Evolutionary conservation across 2,888 invertebrate genomes (phyloP), one percentile per base, ranked within the genome.

Genomic region (Nasonia oneida): DNA sequence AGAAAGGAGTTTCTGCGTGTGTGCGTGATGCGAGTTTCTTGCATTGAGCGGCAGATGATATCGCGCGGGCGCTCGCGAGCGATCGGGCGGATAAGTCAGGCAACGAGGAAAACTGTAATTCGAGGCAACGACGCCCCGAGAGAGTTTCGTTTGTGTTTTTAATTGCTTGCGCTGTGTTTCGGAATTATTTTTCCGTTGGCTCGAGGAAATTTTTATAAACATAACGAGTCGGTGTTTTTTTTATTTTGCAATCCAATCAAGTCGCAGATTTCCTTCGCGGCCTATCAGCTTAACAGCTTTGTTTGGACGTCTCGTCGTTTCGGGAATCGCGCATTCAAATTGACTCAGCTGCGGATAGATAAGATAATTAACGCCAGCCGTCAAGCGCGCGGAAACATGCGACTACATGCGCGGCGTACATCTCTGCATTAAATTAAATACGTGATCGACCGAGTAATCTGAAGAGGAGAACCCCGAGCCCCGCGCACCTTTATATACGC

Each of bases 301-400:
- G 23, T 50, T 79, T 23, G 50, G 12, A 64, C 61, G 77, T 71
- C 57, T 29, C 37, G 8, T 75, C 23, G 14, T 67, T 78, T 73
- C 18, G 10, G 42, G n/a, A 71, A 77, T 71, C n/a, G 10, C n/a
- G n/a, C n/a, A 61, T 71, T 73, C 33, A 37, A 77, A 61, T 71
- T 42, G 71, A 78, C 61, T 73, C 71, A 73, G 39, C 15, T 71
- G 14, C 73, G 73, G 39, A 47, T 12, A 78, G 57, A 83, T 76
- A 61, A 78, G 71, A 61, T 71, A 57, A 78, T 78, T 47, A 47
- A 78, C 80, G 57, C 12, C 67, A 53, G 50, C 53, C 37, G 50
- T 39, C 37, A 80, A 71, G 57, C 18, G 39, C 18, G 12, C 29
- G 23, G 10, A 39, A 23, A 57, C 14, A 6, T n/a, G 57, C 5